A percentile compares a stretch with the other conserved stretches of the same genome.
These are phyloP conservation scores for Hestina assimilis DNA, from an alignment of 1,140 invertebrate genomes.

Conservation along the genomic window DNA sequence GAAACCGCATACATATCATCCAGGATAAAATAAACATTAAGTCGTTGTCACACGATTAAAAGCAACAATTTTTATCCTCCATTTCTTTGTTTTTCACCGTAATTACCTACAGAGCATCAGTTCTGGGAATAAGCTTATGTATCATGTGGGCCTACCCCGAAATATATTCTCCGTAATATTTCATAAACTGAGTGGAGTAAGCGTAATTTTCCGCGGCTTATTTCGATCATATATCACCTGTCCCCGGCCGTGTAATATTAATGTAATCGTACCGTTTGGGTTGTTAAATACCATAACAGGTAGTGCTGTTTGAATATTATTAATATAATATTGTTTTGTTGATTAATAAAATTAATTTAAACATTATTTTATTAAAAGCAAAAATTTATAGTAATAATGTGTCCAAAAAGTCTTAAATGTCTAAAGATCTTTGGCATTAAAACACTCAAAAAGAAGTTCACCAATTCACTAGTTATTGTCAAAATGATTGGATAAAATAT, in stretches of 20 bases:
- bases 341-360: no score
- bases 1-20: no score
- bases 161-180: conserved; percentile 29
- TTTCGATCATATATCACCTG: conserved; percentile 26
- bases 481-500: no score
- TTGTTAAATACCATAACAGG: not conserved
- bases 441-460: no score
- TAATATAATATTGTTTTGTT: no score
- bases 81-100: not conserved
- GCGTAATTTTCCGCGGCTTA: conserved; percentile 19
- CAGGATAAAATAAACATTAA: no score
- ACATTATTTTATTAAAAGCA: no score
- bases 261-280: not conserved
- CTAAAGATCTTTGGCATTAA: no score
- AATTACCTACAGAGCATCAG: conserved; percentile 29
- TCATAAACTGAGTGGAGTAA: conserved; percentile 22
- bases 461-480: no score
- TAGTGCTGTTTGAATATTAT: no score
- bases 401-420: no score
- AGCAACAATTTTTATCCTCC: not conserved
- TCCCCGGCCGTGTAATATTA: not conserved
- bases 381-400: no score
- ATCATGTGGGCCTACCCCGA: conserved; percentile 14
- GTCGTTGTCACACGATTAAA: not conserved
- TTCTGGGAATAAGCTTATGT: conserved; percentile 22